Percentiles rank a stretch among this genome's conserved stretches.
These are phyloP conservation scores for Lepidostoma basale DNA, from an alignment of 1,140 invertebrate species.

Conservation along the genomic window DNA sequence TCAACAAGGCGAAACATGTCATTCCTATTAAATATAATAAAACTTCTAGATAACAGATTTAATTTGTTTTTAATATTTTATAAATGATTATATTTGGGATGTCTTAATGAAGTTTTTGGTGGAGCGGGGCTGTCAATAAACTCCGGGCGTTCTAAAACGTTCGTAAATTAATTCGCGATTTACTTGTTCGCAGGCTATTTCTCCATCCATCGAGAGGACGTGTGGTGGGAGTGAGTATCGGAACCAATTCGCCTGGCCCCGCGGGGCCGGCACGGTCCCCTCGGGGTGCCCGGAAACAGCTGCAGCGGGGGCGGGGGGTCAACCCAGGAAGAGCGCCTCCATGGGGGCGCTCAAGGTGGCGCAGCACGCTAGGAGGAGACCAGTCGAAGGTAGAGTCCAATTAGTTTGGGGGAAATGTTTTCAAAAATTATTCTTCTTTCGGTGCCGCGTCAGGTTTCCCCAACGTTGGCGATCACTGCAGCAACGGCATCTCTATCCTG, in stretches of 20 bases:
- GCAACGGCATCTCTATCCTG: no score
- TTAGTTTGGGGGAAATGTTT: not conserved
- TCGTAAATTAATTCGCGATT: no score
- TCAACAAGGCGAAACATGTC: no score
- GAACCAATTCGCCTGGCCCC: slow-evolving; percentile 87
- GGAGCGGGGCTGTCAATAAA: no score
- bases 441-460: no score
- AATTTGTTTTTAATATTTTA: no score
- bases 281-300: slow-evolving; percentile 53
- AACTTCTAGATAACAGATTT: no score
- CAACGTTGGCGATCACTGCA: no score
- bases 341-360: slow-evolving; percentile 83
- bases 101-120: no score
- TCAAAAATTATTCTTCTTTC: not conserved
- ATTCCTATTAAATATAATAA: no score
- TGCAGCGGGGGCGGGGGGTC: slow-evolving; percentile 57
- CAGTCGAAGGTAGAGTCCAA: slow-evolving; percentile 70
- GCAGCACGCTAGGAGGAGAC: slow-evolving; percentile 62
- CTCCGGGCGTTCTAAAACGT: no score
- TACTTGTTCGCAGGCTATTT: slow-evolving; percentile 26
- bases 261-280: slow-evolving; percentile 63
- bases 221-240: slow-evolving; percentile 78
- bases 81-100: no score
- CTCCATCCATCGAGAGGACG: slow-evolving; percentile 37
- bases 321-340: slow-evolving; percentile 81